Evolutionary conservation across 2,797 vertebrate species (phyloP).

Genomic region (Poecile montanus): DNA sequence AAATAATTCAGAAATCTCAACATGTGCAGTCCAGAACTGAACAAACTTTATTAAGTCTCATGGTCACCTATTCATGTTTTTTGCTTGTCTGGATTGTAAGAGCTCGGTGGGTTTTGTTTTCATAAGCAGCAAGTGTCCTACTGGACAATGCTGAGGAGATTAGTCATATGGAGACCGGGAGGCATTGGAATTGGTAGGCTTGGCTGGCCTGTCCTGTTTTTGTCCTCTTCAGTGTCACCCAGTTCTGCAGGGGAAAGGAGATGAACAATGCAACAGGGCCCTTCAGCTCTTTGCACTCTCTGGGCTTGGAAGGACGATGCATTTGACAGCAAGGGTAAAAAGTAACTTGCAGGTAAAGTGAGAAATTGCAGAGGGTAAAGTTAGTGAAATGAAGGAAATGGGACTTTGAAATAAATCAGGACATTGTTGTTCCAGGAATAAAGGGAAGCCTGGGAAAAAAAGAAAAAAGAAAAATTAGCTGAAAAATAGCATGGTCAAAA

Average conservation of each 20-base stretch:
- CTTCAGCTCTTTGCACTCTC: background rate
- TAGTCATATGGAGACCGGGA: background rate
- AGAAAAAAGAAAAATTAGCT: background rate
- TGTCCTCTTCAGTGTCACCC: background rate
- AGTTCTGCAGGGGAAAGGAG: background rate
- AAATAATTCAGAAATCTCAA: background rate
- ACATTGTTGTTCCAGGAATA: background rate
- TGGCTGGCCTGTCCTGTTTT: fast-evolving
- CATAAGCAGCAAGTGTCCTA: constrained; percentile 2
- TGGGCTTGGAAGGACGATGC: fast-evolving
- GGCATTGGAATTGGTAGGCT: background rate
- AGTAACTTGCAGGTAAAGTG: background rate
- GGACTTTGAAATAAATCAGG: background rate
- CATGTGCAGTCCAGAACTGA: background rate
- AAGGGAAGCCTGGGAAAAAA: background rate
- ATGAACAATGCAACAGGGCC: fast-evolving
- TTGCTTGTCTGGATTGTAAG: background rate
- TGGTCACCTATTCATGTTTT: background rate
- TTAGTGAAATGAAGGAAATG: background rate
- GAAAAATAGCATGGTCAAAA: background rate
- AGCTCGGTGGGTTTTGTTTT: constrained; percentile 13
- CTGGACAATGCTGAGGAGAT: background rate
- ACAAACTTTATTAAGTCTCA: background rate
- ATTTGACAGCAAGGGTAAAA: background rate
- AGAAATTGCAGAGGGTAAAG: background rate